These are phyloP conservation scores for Apus apus DNA, from an alignment of 2,113 vertebrate genomes.

Conservation along the genomic window DNA sequence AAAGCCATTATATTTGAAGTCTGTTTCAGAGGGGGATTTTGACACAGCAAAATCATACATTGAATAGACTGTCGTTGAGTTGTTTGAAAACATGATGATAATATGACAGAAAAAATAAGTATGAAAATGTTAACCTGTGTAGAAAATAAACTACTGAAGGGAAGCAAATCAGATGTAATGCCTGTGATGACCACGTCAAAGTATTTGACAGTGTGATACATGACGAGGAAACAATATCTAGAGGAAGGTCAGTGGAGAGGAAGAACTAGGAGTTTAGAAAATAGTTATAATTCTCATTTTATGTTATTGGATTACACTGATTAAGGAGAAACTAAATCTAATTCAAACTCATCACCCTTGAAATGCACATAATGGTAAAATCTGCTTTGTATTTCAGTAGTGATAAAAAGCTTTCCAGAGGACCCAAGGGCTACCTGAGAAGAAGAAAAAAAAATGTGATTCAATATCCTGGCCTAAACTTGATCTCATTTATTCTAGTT, in stretches of 20 bases:
- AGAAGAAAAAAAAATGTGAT: fast-evolving
- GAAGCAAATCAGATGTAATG: not conserved
- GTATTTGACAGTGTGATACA: not conserved
- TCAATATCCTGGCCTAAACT: not conserved
- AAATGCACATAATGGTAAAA: not conserved
- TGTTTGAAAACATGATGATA: constrained; percentile 28
- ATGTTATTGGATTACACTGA: not conserved
- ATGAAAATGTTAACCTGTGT: not conserved
- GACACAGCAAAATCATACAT: not conserved
- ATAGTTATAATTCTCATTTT: not conserved
- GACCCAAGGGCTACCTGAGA: not conserved
- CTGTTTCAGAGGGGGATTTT: constrained; percentile 11
- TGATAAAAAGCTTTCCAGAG: not conserved
- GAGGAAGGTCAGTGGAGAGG: not conserved
- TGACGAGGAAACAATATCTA: not conserved
- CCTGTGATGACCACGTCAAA: not conserved
- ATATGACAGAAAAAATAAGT: constrained; percentile 4
- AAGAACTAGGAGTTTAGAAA: not conserved
- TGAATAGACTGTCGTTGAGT: not conserved
- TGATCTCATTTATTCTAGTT: not conserved
- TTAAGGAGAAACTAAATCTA: not conserved
- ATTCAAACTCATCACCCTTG: not conserved
- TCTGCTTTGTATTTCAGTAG: not conserved
- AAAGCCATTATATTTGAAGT: not conserved
- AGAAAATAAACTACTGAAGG: not conserved